Base-by-base conservation (phyloP, 2,113 vertebrate genomes). In the Otocyon megalotis region DNA sequence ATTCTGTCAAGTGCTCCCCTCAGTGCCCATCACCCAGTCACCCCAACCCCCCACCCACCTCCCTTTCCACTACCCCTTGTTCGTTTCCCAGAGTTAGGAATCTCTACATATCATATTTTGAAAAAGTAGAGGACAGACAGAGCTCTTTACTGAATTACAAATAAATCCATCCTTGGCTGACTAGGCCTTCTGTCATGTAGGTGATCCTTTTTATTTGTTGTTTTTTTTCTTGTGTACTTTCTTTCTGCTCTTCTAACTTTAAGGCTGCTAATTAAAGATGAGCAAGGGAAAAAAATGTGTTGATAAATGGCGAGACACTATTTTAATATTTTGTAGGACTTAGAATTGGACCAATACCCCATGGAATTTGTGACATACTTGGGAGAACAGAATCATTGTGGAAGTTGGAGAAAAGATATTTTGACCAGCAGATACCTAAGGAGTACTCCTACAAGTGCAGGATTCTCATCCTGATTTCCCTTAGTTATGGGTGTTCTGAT, bases 261-360 rank as follows among this genome's bases (percentile, higher is more conserved):
- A 74, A 30, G 26, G 10, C 26, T 88, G 4, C 58, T 74, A 88
- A 48, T 88, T 88, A 32, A 74, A 60, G 35, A 58, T 88, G 30
- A 93, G 8, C 58, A 54, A 93, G 72, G 72, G 32, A 77, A 56
- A 93, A 56, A 86, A 32, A 19, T 16, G 28, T 63, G n/a, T 85
- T 62, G 54, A 53, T 28, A 85, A 43, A 76, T 76, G 32, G 32
- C 3, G 28, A 93, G 58, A 54, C 62, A 58, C 8, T 87, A 77
- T 69, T 69, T 74, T 79, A 79, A 43, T 79, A 58, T 87, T 79
- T 93, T 93, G 14, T 87, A 69, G 53, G 35, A 67, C 50, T 93
- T 84, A 62, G 22, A 74, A 48, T 84, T 74, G 26, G 30, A 50
- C 32, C 16, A n/a, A 60, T 50, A 0, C 24, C 20, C 67, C 24